Percentiles rank a stretch among this genome's conserved stretches.
phyloP scores from a whole-genome alignment of 2,888 invertebrate genomes.

The Colletes collaris region DNA sequence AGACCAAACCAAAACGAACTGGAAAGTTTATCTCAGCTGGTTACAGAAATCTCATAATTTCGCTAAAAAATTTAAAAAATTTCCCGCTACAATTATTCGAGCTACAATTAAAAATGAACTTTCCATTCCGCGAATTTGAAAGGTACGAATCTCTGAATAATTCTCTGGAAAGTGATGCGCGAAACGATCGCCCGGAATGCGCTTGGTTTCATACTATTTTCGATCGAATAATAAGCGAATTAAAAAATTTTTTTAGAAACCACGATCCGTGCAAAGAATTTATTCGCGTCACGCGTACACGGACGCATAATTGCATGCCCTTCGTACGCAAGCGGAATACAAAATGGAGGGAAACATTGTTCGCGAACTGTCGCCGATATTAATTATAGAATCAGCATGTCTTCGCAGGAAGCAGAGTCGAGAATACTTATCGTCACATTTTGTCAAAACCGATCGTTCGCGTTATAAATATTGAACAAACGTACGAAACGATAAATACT shows the following conservation, averaged over 20 bases:
- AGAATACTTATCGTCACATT: constrained; percentile 34
- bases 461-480: no score
- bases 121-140: no score
- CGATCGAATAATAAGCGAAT: neutral
- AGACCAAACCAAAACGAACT: no score
- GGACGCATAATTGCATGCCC: constrained; percentile 61
- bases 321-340: constrained; percentile 46
- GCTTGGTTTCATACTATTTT: neutral
- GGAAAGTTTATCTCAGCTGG: no score
- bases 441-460: neutral
- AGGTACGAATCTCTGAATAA: no score
- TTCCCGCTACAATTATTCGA: no score
- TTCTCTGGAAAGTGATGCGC: neutral
- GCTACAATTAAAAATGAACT: no score
- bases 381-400: constrained; percentile 40
- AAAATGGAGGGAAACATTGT: constrained; percentile 43
- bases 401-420: constrained; percentile 22
- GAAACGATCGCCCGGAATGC: neutral
- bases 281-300: constrained; percentile 44
- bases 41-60: no score
- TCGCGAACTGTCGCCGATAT: constrained; percentile 41
- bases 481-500: no score
- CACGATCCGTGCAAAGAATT: constrained; percentile 12
- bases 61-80: no score
- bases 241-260: neutral